phyloP scores from a whole-genome alignment of 2,888 invertebrate genomes.

The Acronicta aceris region DNA sequence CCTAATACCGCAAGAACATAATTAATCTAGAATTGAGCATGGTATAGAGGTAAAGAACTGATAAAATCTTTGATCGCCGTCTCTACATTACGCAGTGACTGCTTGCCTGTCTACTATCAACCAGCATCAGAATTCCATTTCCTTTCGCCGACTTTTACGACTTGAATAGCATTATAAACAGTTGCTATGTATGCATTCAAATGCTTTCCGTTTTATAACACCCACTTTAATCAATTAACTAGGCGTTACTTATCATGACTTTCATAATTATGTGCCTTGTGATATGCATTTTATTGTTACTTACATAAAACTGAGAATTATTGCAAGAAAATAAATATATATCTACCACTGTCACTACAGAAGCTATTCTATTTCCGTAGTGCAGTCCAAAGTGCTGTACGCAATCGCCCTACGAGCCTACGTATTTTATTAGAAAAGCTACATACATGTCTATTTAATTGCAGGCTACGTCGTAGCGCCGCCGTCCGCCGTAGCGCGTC shows the following conservation, averaged over 20 bases:
- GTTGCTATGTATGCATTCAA: constrained; percentile 8
- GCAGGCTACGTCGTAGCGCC: constrained; percentile 49
- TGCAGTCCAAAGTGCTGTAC: constrained; percentile 7
- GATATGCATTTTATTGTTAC: too few species aligned
- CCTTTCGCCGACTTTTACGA: constrained; percentile 28
- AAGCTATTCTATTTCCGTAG: too few species aligned
- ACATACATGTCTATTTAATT: constrained; percentile 31
- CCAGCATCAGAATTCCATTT: constrained; percentile 31
- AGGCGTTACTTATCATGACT: too few species aligned
- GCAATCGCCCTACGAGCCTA: constrained; percentile 13
- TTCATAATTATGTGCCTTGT: too few species aligned
- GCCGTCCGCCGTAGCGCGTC: constrained; percentile 35
- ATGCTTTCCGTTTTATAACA: too few species aligned
- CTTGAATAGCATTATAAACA: constrained; percentile 28
- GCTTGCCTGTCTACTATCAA: constrained; percentile 13
- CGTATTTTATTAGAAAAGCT: constrained; percentile 36
- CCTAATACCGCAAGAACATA: background rate
- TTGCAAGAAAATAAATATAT: too few species aligned
- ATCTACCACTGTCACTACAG: too few species aligned
- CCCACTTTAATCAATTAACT: too few species aligned
- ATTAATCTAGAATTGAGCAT: background rate
- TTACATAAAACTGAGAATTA: too few species aligned
- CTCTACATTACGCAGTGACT: constrained; percentile 20
- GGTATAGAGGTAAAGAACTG: constrained; percentile 25
- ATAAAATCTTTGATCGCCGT: constrained; percentile 27